Conservation (phyloP, 2,888 invertebrate species). For the Troides oblongomaculatus region DNA sequence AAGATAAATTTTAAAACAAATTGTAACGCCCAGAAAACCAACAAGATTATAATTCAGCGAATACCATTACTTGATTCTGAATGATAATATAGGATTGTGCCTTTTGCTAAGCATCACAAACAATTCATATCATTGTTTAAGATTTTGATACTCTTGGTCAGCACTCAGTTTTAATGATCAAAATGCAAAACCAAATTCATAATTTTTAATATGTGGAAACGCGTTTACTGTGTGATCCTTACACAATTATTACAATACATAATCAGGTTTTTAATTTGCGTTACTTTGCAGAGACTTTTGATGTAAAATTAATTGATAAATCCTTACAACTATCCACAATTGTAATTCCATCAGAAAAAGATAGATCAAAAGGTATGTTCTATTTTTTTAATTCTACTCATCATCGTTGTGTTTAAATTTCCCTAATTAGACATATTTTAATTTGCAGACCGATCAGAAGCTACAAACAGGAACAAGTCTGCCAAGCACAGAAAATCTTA, state of each 20-base stretch:
- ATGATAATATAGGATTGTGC: too few species aligned
- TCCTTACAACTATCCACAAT: not conserved
- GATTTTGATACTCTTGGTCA: too few species aligned
- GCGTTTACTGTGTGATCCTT: not conserved
- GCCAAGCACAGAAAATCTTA: conserved; percentile 55
- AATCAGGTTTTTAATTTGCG: not conserved
- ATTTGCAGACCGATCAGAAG: conserved; percentile 7
- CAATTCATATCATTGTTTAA: too few species aligned
- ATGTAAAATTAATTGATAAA: not conserved
- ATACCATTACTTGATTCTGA: too few species aligned
- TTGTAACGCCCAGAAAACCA: too few species aligned
- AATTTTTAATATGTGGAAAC: too few species aligned
- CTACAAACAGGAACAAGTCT: conserved; percentile 43
- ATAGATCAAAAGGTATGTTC: conserved; percentile 39
- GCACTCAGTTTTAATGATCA: too few species aligned
- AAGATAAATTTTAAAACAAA: too few species aligned
- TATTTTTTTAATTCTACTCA: not conserved
- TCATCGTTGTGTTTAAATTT: not conserved
- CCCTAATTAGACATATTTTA: conserved; percentile 1
- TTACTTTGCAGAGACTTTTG: conserved; percentile 12
- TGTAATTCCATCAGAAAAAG: not conserved
- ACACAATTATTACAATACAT: not conserved
- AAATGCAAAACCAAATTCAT: too few species aligned
- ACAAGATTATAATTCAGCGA: too few species aligned
- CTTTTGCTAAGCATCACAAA: too few species aligned